Evolutionary conservation across 1,140 invertebrate genomes (phyloP), one percentile per base, ranked within the genome.

Genomic region (Diplogasteroides magnus): DNA sequence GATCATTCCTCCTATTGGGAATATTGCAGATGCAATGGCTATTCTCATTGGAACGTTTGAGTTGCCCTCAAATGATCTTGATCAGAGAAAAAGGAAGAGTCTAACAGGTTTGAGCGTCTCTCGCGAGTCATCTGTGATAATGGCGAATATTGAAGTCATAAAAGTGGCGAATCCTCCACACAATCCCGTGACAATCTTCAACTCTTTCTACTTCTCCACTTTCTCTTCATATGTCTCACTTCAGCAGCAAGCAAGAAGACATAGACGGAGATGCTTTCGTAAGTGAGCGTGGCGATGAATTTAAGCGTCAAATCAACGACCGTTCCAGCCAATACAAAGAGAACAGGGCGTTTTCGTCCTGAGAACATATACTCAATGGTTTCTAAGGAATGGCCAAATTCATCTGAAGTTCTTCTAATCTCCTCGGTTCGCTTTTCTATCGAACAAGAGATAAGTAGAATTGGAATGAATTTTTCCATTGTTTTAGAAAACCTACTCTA

Each of bases 71-170:
- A n/a, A 26, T 66, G 55, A 59, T n/a, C n/a, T 55, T 28, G n/a
- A 32, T n/a, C n/a, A n/a, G n/a, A n/a, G n/a, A n/a, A n/a, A 11
- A 61, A 19, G 29, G 19, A 15, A 28, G 23, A 48, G 1, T 31
- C 70, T 60, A 3, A 68, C 70, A 11, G 70, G 70, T 63, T 63
- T 72, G 25, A 72, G 37, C 25, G 66, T 68, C 29, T 67, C 58
- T 15, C 70, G 14, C 29, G 64, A 67, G 25, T 72, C 70, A 29
- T 72, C 70, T 19, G 70, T 72, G 1, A 72, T 65, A 61, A 72
- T 72, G 2, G 70, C 64, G n/a, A 72, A 23, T 0, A 37, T 27
- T 1, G 66, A 61, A 6, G 59, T 26, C n/a, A 67, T 58, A 1
- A 61, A 48, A 0, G 64, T n/a, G 31, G 59, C 61, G 14, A 48